Evolutionary conservation across 1,140 invertebrate genomes (phyloP).

Genomic region (Acromyrmex charruanus): DNA sequence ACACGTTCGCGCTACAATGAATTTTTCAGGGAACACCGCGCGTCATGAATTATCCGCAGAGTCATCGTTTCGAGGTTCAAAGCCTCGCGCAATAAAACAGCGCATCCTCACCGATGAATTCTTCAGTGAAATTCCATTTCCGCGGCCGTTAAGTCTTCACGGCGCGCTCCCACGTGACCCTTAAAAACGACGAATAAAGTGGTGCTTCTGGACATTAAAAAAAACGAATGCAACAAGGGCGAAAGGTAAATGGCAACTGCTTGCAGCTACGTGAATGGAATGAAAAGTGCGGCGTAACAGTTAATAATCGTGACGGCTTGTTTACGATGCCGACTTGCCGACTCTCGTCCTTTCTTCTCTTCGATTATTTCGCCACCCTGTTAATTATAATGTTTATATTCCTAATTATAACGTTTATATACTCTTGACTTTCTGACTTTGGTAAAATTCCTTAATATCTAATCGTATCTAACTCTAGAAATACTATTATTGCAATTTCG

Average conservation of each 20-base stretch:
- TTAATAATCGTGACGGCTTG: conserved; percentile 60
- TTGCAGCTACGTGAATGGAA: conserved; percentile 66
- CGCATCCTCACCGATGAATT: conserved; percentile 69
- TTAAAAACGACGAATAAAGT: conserved; percentile 70
- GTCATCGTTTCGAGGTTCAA: conserved; percentile 62
- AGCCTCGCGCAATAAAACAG: conserved; percentile 61
- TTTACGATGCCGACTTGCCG: conserved; percentile 33
- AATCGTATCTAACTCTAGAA: neutral
- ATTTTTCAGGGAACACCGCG: conserved; percentile 56
- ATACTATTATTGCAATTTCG: too few species aligned
- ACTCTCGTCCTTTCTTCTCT: neutral
- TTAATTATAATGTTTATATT: conserved; percentile 12
- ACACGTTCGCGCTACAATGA: conserved; percentile 50
- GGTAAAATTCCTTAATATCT: neutral
- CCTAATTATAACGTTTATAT: conserved; percentile 15
- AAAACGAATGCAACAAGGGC: conserved; percentile 67
- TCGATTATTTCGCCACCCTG: conserved; percentile 14
- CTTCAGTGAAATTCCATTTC: conserved; percentile 69
- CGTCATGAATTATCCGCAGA: conserved; percentile 58
- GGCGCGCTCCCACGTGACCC: conserved; percentile 65
- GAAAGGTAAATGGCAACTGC: conserved; percentile 71
- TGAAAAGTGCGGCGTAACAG: conserved; percentile 48
- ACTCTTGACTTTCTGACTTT: neutral
- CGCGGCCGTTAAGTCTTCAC: conserved; percentile 65
- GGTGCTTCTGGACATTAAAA: conserved; percentile 67